Conservation (phyloP, 1,140 invertebrate genomes). For the Drosophila busckii region DNA sequence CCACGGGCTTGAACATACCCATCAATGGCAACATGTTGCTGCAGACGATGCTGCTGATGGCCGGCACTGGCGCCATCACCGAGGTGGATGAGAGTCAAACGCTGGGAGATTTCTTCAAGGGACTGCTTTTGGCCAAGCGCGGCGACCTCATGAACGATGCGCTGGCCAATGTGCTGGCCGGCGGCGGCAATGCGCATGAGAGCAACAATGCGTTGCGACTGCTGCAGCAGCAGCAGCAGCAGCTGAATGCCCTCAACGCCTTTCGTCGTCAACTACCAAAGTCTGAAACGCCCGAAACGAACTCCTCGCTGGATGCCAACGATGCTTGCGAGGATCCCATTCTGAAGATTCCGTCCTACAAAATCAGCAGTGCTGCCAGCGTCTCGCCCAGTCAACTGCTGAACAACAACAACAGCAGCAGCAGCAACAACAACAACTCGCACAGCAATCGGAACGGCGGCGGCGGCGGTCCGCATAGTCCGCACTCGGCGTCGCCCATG, state of each 20-base stretch:
- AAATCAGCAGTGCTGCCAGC: conserved; percentile 82
- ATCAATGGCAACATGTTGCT: conserved; percentile 78
- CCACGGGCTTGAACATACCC: conserved; percentile 19
- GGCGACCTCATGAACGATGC: conserved; percentile 35
- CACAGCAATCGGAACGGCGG: conserved; percentile 35
- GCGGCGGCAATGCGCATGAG: conserved; percentile 40
- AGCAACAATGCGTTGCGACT: conserved; percentile 40
- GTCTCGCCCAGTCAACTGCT: conserved; percentile 78
- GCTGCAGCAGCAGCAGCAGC: conserved; percentile 57
- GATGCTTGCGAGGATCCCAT: conserved; percentile 83
- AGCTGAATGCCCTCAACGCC: conserved; percentile 35
- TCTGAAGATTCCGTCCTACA: conserved; percentile 95
- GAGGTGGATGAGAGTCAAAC: conserved; percentile 66
- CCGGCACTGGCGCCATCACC: conserved; percentile 44
- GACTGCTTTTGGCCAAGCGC: conserved; percentile 79
- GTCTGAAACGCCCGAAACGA: conserved; percentile 78
- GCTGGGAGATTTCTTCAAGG: conserved; percentile 83
- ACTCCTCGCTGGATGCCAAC: conserved; percentile 78
- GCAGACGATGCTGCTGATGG: conserved; percentile 63
- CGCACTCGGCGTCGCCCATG: conserved; percentile 64
- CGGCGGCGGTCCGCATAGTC: conserved; percentile 63
- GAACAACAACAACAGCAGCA: conserved; percentile 64
- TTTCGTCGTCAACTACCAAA: conserved; percentile 71
- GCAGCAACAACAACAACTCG: conserved; percentile 38
- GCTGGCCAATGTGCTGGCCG: conserved; percentile 57